Evolutionary conservation across 2,888 invertebrate genomes (phyloP).

Genomic region (Eurytoma adleriae): DNA sequence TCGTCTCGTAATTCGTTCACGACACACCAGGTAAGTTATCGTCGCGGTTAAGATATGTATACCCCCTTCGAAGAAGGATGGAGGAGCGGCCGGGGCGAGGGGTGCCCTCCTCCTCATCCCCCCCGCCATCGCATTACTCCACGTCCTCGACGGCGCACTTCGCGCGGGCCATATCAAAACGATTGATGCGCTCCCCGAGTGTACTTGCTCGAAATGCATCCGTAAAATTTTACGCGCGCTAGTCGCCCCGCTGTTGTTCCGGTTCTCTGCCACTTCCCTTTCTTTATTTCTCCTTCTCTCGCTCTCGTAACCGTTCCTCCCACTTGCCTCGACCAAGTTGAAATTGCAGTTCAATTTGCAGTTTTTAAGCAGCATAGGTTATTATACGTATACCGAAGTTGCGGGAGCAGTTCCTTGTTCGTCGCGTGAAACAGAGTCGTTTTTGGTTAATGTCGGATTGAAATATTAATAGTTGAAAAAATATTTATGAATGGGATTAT

Average conservation of each 20-base stretch:
- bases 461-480: too few relatives aligned
- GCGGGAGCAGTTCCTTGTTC: too few relatives aligned
- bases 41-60: conserved; percentile 53
- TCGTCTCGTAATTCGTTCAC: conserved; percentile 55
- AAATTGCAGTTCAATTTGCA: too few relatives aligned
- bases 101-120: neutral
- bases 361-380: too few relatives aligned
- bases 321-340: too few relatives aligned
- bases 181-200: conserved; percentile 33
- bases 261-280: too few relatives aligned
- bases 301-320: too few relatives aligned
- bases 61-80: neutral
- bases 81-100: neutral
- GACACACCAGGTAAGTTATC: conserved; percentile 49
- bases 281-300: too few relatives aligned
- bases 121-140: conserved; percentile 10
- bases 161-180: conserved; percentile 22
- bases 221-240: conserved; percentile 38
- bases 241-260: neutral
- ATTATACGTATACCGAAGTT: too few relatives aligned
- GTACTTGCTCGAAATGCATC: conserved; percentile 10
- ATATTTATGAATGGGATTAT: too few relatives aligned
- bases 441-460: too few relatives aligned
- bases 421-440: too few relatives aligned
- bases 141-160: conserved; percentile 2